phyloP scores from a whole-genome alignment of 2,888 invertebrate species.

The Thereva unica region DNA sequence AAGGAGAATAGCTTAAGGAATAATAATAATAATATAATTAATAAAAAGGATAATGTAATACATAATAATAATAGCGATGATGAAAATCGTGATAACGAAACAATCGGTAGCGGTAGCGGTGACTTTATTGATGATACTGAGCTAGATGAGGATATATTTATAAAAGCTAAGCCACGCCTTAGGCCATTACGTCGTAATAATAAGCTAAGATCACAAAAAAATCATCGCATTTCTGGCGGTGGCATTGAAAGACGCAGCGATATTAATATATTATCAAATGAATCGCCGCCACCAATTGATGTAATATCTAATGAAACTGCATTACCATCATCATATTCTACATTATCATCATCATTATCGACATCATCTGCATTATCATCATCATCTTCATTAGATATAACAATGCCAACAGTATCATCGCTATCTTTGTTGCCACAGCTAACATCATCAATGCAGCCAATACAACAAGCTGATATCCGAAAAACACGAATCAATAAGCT shows the following conservation, averaged over 20 bases:
- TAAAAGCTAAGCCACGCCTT: too few relatives aligned
- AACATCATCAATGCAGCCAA: conserved; percentile 5
- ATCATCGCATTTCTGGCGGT: too few relatives aligned
- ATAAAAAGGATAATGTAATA: not conserved
- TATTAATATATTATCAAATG: not conserved
- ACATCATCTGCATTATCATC: not conserved
- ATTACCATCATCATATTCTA: not conserved
- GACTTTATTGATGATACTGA: conserved; percentile 42
- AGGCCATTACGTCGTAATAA: too few relatives aligned
- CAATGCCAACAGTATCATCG: conserved; percentile 3
- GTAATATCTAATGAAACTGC: conserved; percentile 24
- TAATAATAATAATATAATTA: not conserved
- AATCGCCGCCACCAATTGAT: not conserved
- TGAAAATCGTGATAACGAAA: conserved; percentile 37
- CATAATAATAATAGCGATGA: conserved; percentile 35
- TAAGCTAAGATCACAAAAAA: too few relatives aligned
- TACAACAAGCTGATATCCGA: not conserved
- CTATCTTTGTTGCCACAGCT: conserved; percentile 3
- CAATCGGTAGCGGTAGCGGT: conserved; percentile 46
- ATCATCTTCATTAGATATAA: not conserved
- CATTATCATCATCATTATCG: not conserved
- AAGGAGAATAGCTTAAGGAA: not conserved
- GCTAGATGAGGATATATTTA: conserved; percentile 2
- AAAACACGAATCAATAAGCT: conserved; percentile 24
- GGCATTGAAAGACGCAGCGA: not conserved